These are phyloP conservation scores for Geococcyx californianus DNA, from an alignment of 2,113 vertebrate genomes.

Conservation along the genomic window DNA sequence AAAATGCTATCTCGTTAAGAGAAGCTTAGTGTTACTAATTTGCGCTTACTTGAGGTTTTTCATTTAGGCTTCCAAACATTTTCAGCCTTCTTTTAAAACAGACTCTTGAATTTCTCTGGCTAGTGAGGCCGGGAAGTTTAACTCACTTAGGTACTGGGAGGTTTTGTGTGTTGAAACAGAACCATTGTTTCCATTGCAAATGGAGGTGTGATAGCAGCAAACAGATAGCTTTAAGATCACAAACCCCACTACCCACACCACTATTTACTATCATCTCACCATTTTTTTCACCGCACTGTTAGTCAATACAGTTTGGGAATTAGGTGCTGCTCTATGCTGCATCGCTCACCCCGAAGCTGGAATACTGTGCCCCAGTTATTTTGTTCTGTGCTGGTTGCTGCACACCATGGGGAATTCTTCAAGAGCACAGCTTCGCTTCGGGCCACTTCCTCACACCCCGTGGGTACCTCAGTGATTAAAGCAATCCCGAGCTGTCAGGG, in stretches of 20 bases:
- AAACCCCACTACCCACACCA: not conserved
- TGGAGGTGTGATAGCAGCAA: not conserved
- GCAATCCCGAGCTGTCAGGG: not conserved
- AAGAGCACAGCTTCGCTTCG: not conserved
- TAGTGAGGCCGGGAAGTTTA: not conserved
- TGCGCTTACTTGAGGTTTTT: not conserved
- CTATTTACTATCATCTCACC: not conserved
- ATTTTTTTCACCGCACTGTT: accelerated
- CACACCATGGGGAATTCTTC: not conserved
- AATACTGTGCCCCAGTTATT: not conserved
- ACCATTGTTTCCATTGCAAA: not conserved
- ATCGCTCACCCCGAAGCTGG: not conserved
- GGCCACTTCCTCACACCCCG: not conserved
- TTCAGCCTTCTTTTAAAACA: not conserved
- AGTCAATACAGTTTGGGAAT: not conserved
- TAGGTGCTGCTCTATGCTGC: not conserved
- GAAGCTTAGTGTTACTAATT: not conserved
- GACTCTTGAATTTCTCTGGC: not conserved
- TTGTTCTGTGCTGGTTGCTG: not conserved
- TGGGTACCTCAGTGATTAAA: not conserved
- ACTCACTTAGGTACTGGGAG: not conserved
- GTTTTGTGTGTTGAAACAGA: not conserved
- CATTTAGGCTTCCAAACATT: not conserved
- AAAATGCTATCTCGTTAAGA: not conserved
- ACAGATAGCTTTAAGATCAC: not conserved